Percentiles rank a stretch among this genome's conserved stretches.
phyloP scores from a whole-genome alignment of 2,113 vertebrate genomes.

The Cariama cristata region DNA sequence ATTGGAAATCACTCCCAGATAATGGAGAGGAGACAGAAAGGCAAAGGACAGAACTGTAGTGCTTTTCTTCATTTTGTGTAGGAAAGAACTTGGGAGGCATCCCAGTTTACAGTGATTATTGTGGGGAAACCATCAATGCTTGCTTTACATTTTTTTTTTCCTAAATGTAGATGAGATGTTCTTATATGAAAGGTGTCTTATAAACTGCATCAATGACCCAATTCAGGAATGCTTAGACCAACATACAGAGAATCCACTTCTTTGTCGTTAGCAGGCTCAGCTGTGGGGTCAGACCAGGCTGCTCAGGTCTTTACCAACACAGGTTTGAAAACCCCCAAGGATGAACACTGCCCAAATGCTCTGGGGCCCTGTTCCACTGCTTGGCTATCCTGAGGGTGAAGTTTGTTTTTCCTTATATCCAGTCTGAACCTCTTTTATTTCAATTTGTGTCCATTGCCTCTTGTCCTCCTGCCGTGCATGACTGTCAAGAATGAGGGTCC shows the following conservation, averaged over 20 bases:
- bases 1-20: background rate
- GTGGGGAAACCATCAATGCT: background rate
- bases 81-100: background rate
- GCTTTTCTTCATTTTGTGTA: background rate
- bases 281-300: slow-evolving; percentile 25
- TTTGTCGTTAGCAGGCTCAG: background rate
- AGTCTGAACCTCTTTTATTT: background rate
- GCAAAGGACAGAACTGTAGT: background rate
- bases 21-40: background rate
- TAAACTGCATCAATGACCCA: background rate
- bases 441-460: background rate
- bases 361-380: background rate
- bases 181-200: slow-evolving; percentile 20
- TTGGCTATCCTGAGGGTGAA: background rate
- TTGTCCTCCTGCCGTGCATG: background rate
- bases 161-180: background rate
- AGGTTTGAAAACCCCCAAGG: background rate
- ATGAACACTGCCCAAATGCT: background rate
- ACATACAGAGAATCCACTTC: background rate
- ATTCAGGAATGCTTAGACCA: slow-evolving; percentile 16
- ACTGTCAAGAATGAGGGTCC: background rate
- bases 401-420: background rate
- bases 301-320: background rate
- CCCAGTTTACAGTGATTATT: background rate
- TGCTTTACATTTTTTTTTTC: background rate